Evolutionary conservation across 2,888 invertebrate species (phyloP).

Genomic region (Pandemis cinnamomeana): DNA sequence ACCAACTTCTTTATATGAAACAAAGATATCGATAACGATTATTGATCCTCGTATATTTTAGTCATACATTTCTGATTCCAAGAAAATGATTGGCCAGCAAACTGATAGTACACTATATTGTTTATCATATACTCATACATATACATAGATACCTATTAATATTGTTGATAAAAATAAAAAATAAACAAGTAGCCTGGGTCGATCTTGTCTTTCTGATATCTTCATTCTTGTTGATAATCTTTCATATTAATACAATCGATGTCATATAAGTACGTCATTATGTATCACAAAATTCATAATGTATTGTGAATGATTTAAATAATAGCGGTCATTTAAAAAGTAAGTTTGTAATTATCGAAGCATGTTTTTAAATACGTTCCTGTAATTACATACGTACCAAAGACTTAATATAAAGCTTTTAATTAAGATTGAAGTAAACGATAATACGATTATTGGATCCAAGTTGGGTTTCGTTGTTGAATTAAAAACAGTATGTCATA

Average conservation of each 20-base stretch:
- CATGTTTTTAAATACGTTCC: too few relatives aligned
- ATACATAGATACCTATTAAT: not conserved
- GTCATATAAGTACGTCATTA: not conserved
- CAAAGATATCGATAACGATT: constrained; percentile 8
- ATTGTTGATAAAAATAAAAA: not conserved
- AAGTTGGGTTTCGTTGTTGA: too few relatives aligned
- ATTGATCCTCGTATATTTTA: not conserved
- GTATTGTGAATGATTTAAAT: too few relatives aligned
- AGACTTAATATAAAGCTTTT: too few relatives aligned
- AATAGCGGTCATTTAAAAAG: too few relatives aligned
- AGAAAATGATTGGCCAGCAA: not conserved
- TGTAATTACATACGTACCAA: too few relatives aligned
- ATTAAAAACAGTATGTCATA: too few relatives aligned
- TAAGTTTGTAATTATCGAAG: too few relatives aligned
- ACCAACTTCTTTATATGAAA: not conserved
- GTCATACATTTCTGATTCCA: not conserved
- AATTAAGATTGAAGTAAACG: too few relatives aligned
- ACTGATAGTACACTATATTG: not conserved
- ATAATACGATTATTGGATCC: too few relatives aligned
- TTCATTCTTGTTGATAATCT: not conserved
- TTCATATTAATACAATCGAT: not conserved
- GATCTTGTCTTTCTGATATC: not conserved
- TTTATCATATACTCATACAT: not conserved
- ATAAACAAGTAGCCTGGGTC: constrained; percentile 9
- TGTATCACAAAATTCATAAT: not conserved